phyloP scores from a whole-genome alignment of 2,113 vertebrate genomes.

The Laticauda laticaudata region DNA sequence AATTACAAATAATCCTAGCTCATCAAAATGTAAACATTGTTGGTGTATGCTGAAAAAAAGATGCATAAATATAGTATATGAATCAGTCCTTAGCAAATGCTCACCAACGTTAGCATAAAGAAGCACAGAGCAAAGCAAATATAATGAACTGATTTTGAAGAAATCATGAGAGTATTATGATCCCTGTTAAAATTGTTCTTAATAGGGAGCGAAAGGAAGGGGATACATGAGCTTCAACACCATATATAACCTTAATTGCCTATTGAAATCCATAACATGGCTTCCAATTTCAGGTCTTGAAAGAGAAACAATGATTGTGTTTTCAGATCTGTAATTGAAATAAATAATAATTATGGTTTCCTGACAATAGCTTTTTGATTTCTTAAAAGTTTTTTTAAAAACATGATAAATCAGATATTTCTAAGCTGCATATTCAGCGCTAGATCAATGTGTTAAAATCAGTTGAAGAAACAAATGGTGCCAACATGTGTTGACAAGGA shows the following conservation, averaged over 20 bases:
- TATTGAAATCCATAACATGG: not conserved
- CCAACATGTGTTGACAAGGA: not conserved
- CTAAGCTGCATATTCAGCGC: constrained; percentile 24
- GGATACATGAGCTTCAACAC: not conserved
- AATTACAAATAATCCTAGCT: not conserved
- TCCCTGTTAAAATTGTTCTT: not conserved
- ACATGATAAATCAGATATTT: constrained; percentile 38
- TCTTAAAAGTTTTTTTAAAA: not conserved
- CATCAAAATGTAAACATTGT: not conserved
- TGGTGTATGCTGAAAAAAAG: not conserved
- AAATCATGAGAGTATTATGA: not conserved
- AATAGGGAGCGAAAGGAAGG: not conserved
- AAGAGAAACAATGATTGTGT: constrained; percentile 10
- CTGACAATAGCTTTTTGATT: constrained; percentile 21
- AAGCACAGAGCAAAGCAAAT: not conserved
- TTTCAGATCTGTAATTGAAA: constrained; percentile 42
- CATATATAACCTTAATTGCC: not conserved
- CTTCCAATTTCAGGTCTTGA: constrained; percentile 28
- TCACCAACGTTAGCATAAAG: not conserved
- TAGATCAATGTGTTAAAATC: not conserved
- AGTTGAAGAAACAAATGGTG: constrained; percentile 3
- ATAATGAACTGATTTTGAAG: not conserved
- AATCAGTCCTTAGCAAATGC: not conserved
- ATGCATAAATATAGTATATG: not conserved
- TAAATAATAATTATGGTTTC: constrained; percentile 21